Conservation (phyloP, 2,797 vertebrate genomes). For the Knipowitschia caucasica region DNA sequence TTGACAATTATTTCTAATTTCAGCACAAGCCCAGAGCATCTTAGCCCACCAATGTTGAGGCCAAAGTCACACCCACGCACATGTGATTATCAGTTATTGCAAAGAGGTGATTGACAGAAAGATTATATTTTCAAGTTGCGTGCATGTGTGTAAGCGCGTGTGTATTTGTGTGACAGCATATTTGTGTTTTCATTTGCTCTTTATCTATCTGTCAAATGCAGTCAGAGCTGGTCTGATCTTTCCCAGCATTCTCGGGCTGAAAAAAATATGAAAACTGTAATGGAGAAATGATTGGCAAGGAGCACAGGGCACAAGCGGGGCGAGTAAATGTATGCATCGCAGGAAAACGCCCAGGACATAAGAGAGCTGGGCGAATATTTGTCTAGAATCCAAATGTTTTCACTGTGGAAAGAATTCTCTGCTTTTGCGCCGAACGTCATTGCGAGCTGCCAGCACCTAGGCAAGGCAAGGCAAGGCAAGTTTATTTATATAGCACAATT, state of each 20-base stretch:
- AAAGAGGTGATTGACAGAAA: conserved; percentile 17
- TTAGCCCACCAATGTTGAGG: neutral
- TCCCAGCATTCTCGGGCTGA: conserved; percentile 16
- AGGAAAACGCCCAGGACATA: neutral
- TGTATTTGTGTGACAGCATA: conserved; percentile 9
- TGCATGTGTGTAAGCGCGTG: neutral
- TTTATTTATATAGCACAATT: too few species aligned
- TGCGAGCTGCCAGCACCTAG: too few species aligned
- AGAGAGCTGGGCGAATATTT: neutral
- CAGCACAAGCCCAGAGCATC: too few species aligned
- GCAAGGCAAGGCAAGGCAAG: too few species aligned
- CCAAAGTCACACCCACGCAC: conserved; percentile 1
- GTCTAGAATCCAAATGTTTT: too few species aligned
- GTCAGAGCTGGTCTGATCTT: conserved; percentile 20
- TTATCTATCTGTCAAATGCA: conserved; percentile 26
- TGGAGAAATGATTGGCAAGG: conserved; percentile 22
- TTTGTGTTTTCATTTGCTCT: conserved; percentile 34
- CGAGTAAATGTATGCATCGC: neutral
- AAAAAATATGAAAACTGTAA: conserved; percentile 32
- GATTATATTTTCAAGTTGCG: conserved; percentile 11
- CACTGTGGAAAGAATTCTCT: too few species aligned
- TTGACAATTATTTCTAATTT: too few species aligned
- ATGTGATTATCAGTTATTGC: conserved; percentile 25
- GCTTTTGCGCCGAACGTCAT: too few species aligned
- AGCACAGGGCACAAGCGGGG: conserved; percentile 6